Conservation (phyloP, 2,113 vertebrate species). For the Tychaedon coryphoeus region DNA sequence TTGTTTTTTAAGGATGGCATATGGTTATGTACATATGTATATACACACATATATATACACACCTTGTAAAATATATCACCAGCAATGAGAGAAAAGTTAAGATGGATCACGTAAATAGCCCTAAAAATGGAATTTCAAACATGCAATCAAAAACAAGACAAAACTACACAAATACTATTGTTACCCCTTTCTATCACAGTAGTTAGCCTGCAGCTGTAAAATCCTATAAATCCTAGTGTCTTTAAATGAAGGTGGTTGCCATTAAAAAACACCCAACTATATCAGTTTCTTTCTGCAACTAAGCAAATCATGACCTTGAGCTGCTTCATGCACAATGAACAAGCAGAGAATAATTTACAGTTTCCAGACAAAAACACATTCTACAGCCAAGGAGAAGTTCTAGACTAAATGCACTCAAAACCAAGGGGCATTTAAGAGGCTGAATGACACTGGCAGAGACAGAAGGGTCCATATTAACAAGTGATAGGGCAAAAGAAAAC, state of each 20-base stretch:
- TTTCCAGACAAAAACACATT: rapidly evolving
- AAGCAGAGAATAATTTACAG: neutral
- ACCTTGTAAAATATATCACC: neutral
- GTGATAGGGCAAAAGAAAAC: neutral
- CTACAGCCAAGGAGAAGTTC: neutral
- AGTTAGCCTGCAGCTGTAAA: neutral
- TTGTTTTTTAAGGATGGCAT: neutral
- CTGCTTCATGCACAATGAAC: neutral
- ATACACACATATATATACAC: neutral
- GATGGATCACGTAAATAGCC: neutral
- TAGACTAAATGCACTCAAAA: neutral
- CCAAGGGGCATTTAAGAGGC: neutral
- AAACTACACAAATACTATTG: neutral
- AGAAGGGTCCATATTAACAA: neutral
- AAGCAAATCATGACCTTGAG: neutral
- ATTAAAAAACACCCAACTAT: neutral
- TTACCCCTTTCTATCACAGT: neutral
- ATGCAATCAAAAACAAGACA: neutral
- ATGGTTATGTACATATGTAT: neutral
- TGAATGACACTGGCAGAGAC: neutral
- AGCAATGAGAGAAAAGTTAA: neutral
- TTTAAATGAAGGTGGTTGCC: neutral
- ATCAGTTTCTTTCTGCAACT: neutral
- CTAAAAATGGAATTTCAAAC: neutral
- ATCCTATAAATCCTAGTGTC: neutral